Evolutionary conservation across 2,797 vertebrate genomes (phyloP), one percentile per base, ranked within the genome.

Genomic region (Sebastes kiyomatsui): DNA sequence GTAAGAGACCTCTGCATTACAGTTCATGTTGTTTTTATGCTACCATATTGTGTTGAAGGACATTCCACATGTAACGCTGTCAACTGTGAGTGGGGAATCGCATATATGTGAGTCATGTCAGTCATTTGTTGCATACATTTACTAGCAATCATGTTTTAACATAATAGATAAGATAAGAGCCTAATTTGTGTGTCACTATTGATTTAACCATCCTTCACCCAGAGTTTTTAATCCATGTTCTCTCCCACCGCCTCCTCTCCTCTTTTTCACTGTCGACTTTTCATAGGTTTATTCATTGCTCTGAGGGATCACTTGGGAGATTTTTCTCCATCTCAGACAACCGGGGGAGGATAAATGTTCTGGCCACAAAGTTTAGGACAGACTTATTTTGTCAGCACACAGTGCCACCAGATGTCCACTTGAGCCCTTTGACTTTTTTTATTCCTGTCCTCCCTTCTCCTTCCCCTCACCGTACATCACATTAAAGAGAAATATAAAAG

Each of bases 251-350:
- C 11, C 77, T 62, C 60, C 32, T 30, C 75, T n/a, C 54, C 30
- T 69, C 27, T 64, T 22, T 20, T 27, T 38, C 64, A 16, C 58
- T 60, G 55, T 59, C 7, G 7, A 38, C 59, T 61, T 75, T 60
- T 75, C 20, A 7, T 33, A 4, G n/a, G 16, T 79, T 89, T 59
- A 73, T 75, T 69, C n/a, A 76, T 75, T 72, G 49, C 72, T 60
- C 55, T 18, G 42, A 66, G n/a, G 49, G 70, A 38, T 74, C 28
- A 13, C 18, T 49, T 22, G 10, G 77, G 77, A 68, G 4, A n/a
- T 79, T 71, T 33, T 72, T 80, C 66, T 60, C 33, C 3, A 1
- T 72, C 54, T 81, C 65, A 64, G 32, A 67, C 58, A 67, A 25
- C 59, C 5, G 4, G 46, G 67, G 42, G 75, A 54, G 67, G 69